Conservation (phyloP, 1,140 invertebrate species). For the Nasonia giraulti region DNA sequence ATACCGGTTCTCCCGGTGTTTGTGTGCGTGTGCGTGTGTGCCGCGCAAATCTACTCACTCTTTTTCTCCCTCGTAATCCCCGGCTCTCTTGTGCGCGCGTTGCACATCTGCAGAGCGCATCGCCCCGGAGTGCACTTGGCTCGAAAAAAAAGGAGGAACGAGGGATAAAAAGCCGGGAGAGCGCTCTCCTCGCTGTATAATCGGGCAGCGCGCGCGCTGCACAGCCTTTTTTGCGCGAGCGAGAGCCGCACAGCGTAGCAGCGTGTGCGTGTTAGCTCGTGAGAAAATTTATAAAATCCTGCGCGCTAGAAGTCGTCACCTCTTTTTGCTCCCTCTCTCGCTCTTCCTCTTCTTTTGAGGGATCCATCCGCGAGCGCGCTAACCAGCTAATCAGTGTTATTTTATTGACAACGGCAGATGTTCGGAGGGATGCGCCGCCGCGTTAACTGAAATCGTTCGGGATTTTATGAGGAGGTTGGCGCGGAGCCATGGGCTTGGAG, state of each 20-base stretch:
- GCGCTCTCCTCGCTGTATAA: conserved; percentile 28
- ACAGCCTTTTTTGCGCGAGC: background rate
- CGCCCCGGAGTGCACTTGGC: conserved; percentile 29
- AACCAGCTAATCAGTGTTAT: conserved; percentile 42
- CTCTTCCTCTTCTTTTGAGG: conserved; percentile 8
- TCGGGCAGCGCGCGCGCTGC: background rate
- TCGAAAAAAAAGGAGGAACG: conserved; percentile 14
- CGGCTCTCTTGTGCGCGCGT: conserved; percentile 14
- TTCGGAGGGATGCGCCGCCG: background rate
- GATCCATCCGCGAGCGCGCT: background rate
- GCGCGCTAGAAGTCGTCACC: background rate
- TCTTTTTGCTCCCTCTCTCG: background rate
- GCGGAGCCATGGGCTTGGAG: background rate
- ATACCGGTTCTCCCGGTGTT: conserved; percentile 48
- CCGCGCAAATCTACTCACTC: background rate
- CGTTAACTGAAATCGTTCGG: conserved; percentile 3
- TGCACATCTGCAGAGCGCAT: conserved; percentile 48
- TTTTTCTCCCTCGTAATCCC: conserved; percentile 38
- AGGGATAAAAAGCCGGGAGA: conserved; percentile 35
- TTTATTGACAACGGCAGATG: conserved; percentile 19
- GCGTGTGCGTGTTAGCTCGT: conserved; percentile 15
- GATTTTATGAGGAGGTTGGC: background rate
- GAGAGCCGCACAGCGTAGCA: background rate
- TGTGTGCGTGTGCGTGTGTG: background rate
- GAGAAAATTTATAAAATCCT: conserved; percentile 49